Evolutionary conservation across 2,113 vertebrate genomes (phyloP).

Genomic region (Hypocryptadius cinnamomeus): DNA sequence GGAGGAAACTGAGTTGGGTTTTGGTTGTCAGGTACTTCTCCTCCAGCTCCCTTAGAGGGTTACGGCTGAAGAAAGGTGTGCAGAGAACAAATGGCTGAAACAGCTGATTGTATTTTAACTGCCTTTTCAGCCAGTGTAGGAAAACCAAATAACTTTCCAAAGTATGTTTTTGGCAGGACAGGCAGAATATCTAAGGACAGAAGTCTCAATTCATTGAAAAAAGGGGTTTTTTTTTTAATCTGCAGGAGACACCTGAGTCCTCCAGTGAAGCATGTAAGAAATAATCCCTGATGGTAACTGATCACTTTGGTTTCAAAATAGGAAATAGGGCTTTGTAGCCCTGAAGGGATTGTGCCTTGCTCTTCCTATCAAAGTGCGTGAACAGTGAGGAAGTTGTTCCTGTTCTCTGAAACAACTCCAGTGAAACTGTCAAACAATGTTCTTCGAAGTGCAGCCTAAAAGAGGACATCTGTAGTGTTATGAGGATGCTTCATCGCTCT

Average conservation of each 20-base stretch:
- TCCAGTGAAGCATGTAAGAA: not conserved
- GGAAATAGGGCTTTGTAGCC: not conserved
- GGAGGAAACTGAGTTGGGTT: not conserved
- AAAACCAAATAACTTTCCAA: not conserved
- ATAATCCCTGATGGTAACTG: not conserved
- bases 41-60: not conserved
- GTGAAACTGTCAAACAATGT: not conserved
- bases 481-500: accelerated
- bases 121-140: not conserved
- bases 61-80: not conserved
- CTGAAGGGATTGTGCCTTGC: not conserved
- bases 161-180: not conserved
- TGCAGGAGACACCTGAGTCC: accelerated
- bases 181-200: not conserved
- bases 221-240: not conserved
- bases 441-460: not conserved
- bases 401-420: not conserved
- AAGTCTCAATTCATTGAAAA: not conserved
- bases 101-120: not conserved
- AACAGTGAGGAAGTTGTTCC: not conserved
- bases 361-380: not conserved
- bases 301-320: not conserved
- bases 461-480: not conserved
- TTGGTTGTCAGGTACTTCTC: not conserved
- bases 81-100: not conserved